phyloP scores from a whole-genome alignment of 1,140 invertebrate species.

The Ruditapes philippinarum region DNA sequence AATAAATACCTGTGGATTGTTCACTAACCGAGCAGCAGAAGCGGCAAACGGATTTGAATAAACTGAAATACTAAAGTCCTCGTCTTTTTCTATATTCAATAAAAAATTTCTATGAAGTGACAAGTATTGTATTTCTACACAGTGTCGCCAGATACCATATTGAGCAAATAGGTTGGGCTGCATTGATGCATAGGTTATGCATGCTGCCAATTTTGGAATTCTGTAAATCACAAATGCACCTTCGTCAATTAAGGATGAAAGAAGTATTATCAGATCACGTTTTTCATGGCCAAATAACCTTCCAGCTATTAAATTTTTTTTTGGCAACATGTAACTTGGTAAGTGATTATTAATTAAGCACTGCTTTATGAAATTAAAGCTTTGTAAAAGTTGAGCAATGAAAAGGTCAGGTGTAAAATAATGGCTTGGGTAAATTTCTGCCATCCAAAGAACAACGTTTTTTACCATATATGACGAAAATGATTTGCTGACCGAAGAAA shows the following conservation, averaged over 20 bases:
- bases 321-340: conserved; percentile 28
- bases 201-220: background rate
- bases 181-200: too few species aligned
- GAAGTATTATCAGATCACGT: background rate
- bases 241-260: background rate
- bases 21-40: too few species aligned
- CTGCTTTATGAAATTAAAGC: background rate
- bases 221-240: background rate
- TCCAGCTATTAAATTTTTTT: conserved; percentile 12
- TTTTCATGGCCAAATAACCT: background rate
- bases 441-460: conserved; percentile 33
- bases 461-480: conserved; percentile 53
- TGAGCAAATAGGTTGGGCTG: too few species aligned
- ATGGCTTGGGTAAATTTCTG: background rate
- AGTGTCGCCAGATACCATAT: too few species aligned
- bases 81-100: too few species aligned
- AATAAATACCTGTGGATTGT: too few species aligned
- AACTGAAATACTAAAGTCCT: too few species aligned
- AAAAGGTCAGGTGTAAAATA: background rate
- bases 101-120: too few species aligned
- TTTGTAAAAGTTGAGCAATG: background rate
- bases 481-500: background rate
- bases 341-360: background rate
- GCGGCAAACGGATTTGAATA: too few species aligned
- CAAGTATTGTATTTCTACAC: too few species aligned